These are phyloP conservation scores for Acanthosepion pharaonis DNA, from an alignment of 2,888 invertebrate species.

Conservation along the genomic window DNA sequence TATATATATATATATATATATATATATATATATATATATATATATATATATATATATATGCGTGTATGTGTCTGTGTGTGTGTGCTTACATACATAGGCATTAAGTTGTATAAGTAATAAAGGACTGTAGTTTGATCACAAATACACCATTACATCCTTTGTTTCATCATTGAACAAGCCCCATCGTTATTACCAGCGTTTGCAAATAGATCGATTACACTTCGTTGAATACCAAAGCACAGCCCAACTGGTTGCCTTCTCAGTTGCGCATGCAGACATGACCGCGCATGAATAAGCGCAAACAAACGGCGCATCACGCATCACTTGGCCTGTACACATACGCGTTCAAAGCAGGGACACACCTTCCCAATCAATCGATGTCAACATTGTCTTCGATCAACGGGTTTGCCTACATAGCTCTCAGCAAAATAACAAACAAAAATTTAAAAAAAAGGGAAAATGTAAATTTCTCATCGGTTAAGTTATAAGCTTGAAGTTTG, in stretches of 20 bases:
- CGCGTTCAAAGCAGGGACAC: background rate
- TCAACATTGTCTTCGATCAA: conserved; percentile 8
- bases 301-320: background rate
- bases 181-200: background rate
- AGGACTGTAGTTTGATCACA: background rate
- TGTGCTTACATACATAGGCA: background rate
- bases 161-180: background rate
- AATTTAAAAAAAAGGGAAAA: background rate
- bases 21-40: too few species aligned
- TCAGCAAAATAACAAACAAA: background rate
- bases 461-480: background rate
- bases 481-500: background rate
- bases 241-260: background rate
- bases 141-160: background rate
- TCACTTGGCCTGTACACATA: background rate
- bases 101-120: too few species aligned
- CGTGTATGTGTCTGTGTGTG: too few species aligned
- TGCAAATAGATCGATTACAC: conserved; percentile 33
- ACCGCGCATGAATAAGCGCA: background rate
- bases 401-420: background rate
- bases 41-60: too few species aligned
- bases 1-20: too few species aligned
- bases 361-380: background rate
- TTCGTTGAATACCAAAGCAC: conserved; percentile 33
- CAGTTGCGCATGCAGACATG: background rate